Evolutionary conservation across 2,113 vertebrate species (phyloP), one percentile per base, ranked within the genome.

Genomic region (Mesitornis unicolor): DNA sequence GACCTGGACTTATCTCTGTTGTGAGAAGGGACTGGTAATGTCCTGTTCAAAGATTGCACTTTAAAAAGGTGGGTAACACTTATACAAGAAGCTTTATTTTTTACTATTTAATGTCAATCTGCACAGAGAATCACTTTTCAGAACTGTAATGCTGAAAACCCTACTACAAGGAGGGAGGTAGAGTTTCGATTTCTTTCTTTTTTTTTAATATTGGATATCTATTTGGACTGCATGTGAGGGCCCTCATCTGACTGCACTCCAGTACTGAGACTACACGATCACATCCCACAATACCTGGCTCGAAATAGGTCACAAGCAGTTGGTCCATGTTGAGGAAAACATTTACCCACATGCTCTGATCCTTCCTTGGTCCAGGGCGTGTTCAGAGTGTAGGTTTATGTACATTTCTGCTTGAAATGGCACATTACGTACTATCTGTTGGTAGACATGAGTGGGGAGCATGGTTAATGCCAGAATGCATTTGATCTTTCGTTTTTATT

Each of bases 131-230:
- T 11, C 4, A 4, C 29, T 69, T 73, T 81, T 40, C 59, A 64
- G 45, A 84, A 33, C 33, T 1, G 1, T 18, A 79, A 56, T 29
- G 5, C 54, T 74, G 25, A 45, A 89, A 68, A 42, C 63, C 29
- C 3, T 54, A 33, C 14, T 5, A 35, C 0, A 7, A 60, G 4
- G 10, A 74, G 3, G 14, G 12, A 9, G 4, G 9, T 0, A 0
- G 24, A 33, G 11, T 38, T 87, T 56, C 11, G 21, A 51, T 56
- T 69, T 47, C 6, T 56, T 64, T 31, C 8, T 43, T 3, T 20
- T 77, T 89, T 78, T 89, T 64, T 33, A 38, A 16, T 26, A 16
- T 13, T 54, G 40, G 29, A 51, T 36, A 20, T 69, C 43, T 11
- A 31, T 87, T 69, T 77, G 17, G 31, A 43, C 28, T 59, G 42